Base-by-base conservation (phyloP, 1,140 invertebrate species). In the Bombus picipes region DNA sequence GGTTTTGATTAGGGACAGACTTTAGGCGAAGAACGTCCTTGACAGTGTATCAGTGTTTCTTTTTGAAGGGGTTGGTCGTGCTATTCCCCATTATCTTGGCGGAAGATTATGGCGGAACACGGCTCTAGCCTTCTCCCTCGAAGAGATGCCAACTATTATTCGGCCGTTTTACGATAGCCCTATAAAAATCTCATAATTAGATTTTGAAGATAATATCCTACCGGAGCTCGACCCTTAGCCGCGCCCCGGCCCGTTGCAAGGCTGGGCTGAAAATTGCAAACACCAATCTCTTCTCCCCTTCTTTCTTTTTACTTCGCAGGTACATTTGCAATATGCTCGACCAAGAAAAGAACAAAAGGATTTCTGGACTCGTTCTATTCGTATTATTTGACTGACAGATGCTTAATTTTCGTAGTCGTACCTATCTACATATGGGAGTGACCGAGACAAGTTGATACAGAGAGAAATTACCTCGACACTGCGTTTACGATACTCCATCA, bases 161-260 rank as follows among this genome's bases (percentile, higher is more conserved):
- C 86, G 87, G 80, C 88, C 86, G 91, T 95, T 95, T 95, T 95
- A 95, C 95, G 94, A 95, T 94, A 91, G 94, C 93, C 92, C 94
- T 95, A 95, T 95, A 95, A 94, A 95, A 94, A 94, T 95, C 92
- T 95, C 87, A 92, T 95, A 95, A 95, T 95, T 95, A 95, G 94
- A 95, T 95, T 95, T 95, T 87, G 93, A 90, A 95, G 93, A 92
- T 94, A 95, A 95, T 94, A 94, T 94, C 92, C 92, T 93, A 92
- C 76, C 89, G 90, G 87, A 87, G 76, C 15, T 66, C 15, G 47
- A 18, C 79, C 41, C 75, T 83, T 32, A 28, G n/a, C 47, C 3
- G 77, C 10, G 37, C 71, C 12, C 37, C 62, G 74, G 39, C 32
- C 66, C 62, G 18, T n/a, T 74, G 74, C 15, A 59, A 80, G 75